phyloP scores from a whole-genome alignment of 37 sponge, comb jelly and placozoan species.

The Ephydatia muelleri region DNA sequence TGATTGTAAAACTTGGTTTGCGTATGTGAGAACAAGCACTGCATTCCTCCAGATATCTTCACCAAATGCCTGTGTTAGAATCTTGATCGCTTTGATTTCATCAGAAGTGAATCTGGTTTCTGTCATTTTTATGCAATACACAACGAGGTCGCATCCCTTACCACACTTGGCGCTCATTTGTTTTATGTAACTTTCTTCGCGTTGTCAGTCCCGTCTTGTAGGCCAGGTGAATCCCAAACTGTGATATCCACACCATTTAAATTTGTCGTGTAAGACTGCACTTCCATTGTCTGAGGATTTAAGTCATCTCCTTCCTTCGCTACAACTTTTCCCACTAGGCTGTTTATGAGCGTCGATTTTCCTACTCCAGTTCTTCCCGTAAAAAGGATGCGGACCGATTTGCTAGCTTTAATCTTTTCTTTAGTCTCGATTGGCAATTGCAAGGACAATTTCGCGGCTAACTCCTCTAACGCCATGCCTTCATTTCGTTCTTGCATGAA shows the following conservation, averaged over 20 bases:
- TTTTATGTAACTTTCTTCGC: not conserved
- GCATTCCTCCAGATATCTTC: not conserved
- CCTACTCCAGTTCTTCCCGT: constrained; percentile 7
- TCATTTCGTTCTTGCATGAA: no score
- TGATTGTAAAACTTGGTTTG: not conserved
- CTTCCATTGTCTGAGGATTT: not conserved
- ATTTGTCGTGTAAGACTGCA: not conserved
- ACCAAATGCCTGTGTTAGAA: not conserved
- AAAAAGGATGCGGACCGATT: not conserved
- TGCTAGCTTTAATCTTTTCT: no score
- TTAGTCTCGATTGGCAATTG: no score
- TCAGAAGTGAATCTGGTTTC: not conserved
- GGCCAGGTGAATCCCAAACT: not conserved
- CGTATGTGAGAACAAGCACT: not conserved
- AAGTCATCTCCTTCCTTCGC: not conserved
- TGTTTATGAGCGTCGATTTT: not conserved
- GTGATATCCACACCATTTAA: not conserved
- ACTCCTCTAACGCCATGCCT: no score
- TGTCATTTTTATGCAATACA: not conserved
- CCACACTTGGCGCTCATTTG: not conserved
- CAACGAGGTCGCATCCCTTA: not conserved
- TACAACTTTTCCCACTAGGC: not conserved
- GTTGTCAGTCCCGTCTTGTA: not conserved
- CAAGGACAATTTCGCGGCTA: no score
- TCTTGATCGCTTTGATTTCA: not conserved